Percentiles rank a stretch among this genome's conserved stretches.
These are phyloP conservation scores for Patella caerulea DNA, from an alignment of 2,888 invertebrate genomes.

Conservation along the genomic window DNA sequence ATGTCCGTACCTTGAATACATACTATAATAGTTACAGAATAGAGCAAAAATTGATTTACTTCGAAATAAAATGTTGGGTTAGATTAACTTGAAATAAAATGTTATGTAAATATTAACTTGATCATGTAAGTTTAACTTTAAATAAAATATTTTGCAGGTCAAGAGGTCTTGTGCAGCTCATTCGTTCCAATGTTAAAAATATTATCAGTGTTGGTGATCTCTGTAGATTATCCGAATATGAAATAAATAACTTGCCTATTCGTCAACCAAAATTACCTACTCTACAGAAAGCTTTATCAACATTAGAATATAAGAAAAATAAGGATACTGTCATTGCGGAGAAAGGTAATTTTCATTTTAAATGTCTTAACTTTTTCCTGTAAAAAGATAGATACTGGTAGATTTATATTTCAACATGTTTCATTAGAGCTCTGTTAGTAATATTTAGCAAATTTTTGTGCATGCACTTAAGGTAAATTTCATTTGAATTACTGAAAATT, in stretches of 20 bases:
- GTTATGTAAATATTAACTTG: neutral
- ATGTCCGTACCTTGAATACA: too few species aligned
- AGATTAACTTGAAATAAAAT: neutral
- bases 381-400: too few species aligned
- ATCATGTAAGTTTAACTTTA: too few species aligned
- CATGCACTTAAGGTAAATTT: too few species aligned
- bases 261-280: constrained; percentile 61
- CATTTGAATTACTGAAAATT: too few species aligned
- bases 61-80: neutral
- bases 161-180: constrained; percentile 61
- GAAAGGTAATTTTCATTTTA: constrained; percentile 19
- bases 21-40: too few species aligned
- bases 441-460: too few species aligned
- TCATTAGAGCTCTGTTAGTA: too few species aligned
- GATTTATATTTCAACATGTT: too few species aligned
- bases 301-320: constrained; percentile 35
- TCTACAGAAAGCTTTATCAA: constrained; percentile 51
- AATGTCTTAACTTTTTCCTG: too few species aligned
- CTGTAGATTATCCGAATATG: constrained; percentile 57
- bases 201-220: constrained; percentile 66
- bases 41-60: neutral
- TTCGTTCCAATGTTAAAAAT: constrained; percentile 53
- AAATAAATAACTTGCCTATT: constrained; percentile 65
- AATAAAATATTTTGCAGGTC: constrained; percentile 47
- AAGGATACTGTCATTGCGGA: constrained; percentile 21